Percentiles rank a stretch among this genome's conserved stretches.
These are phyloP conservation scores for Excalfactoria chinensis DNA, from an alignment of 2,113 vertebrate genomes.

Conservation along the genomic window DNA sequence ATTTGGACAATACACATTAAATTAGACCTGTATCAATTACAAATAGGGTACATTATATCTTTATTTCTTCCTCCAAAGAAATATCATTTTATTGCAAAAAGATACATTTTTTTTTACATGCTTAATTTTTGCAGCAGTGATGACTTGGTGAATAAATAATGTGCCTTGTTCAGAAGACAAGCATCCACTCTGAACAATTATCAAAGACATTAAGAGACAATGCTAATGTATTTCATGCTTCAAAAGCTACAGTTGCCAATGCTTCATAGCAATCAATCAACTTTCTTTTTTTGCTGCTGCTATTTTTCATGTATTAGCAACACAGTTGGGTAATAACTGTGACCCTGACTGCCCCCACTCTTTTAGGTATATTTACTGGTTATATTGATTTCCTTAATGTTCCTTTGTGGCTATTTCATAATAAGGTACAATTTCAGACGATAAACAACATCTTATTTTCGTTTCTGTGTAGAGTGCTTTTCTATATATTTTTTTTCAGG, in stretches of 20 bases:
- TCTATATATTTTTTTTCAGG: not conserved
- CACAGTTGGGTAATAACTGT: conserved; percentile 37
- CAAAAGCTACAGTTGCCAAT: conserved; percentile 68
- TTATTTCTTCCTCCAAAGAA: conserved; percentile 37
- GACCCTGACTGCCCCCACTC: not conserved
- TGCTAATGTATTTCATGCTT: conserved; percentile 73
- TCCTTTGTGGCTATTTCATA: conserved; percentile 35
- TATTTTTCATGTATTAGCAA: conserved; percentile 51
- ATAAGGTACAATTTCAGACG: conserved; percentile 51
- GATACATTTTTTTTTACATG: conserved; percentile 45
- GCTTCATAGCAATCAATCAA: conserved; percentile 68
- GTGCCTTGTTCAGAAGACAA: conserved; percentile 48
- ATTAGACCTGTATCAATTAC: conserved; percentile 45
- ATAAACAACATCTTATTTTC: not conserved
- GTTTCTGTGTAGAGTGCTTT: conserved; percentile 4
- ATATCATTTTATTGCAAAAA: not conserved
- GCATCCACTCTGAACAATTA: conserved; percentile 64
- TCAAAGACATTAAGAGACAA: conserved; percentile 60
- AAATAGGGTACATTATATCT: conserved; percentile 28
- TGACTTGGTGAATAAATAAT: conserved; percentile 71
- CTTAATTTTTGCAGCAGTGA: conserved; percentile 63
- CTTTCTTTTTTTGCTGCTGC: not conserved
- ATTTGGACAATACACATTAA: conserved; percentile 57
- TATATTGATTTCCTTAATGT: conserved; percentile 58
- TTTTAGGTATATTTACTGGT: conserved; percentile 24